phyloP scores from a whole-genome alignment of 2,797 vertebrate genomes.

The Mastacembelus armatus region DNA sequence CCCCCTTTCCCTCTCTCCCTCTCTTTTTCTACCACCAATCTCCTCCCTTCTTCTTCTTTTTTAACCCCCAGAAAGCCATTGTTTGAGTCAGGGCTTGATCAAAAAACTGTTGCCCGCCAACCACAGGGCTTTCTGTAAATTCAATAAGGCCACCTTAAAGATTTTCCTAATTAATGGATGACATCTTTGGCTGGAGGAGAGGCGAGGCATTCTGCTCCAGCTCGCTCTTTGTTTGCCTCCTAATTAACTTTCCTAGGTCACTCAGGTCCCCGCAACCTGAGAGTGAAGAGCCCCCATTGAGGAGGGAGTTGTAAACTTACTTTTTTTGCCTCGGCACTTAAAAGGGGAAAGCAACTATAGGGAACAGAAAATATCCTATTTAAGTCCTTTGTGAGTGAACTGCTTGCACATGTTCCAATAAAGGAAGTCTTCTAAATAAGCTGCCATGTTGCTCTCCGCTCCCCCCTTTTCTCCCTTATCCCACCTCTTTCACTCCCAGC shows the following conservation, averaged over 20 bases:
- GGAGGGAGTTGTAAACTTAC: conserved; percentile 99
- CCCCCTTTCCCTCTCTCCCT: conserved; percentile 40
- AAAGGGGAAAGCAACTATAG: conserved; percentile 98
- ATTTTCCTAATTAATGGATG: conserved; percentile 99
- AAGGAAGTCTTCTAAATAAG: conserved; percentile 91
- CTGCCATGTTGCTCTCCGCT: conserved; percentile 86
- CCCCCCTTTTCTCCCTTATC: conserved; percentile 76
- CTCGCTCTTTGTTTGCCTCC: conserved; percentile 99
- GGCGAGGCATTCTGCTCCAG: conserved; percentile 99
- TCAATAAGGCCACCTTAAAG: conserved; percentile 99
- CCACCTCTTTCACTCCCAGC: conserved; percentile 81
- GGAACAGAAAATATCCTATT: conserved; percentile 99
- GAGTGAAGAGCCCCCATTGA: conserved; percentile 99
- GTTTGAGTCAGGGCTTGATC: conserved; percentile 94
- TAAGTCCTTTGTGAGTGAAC: conserved; percentile 95
- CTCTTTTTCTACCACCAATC: conserved; percentile 77
- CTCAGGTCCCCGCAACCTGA: conserved; percentile 99
- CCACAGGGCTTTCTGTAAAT: conserved; percentile 97
- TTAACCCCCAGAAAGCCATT: conserved; percentile 90
- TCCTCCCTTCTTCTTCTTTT: conserved; percentile 85
- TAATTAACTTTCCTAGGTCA: conserved; percentile 99
- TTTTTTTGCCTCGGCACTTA: conserved; percentile 99
- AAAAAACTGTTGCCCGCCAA: conserved; percentile 99
- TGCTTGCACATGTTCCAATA: conserved; percentile 96
- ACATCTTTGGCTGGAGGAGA: conserved; percentile 99